These are phyloP conservation scores for Brachypalpus laphriformis DNA, from an alignment of 2,888 invertebrate species.

Conservation along the genomic window DNA sequence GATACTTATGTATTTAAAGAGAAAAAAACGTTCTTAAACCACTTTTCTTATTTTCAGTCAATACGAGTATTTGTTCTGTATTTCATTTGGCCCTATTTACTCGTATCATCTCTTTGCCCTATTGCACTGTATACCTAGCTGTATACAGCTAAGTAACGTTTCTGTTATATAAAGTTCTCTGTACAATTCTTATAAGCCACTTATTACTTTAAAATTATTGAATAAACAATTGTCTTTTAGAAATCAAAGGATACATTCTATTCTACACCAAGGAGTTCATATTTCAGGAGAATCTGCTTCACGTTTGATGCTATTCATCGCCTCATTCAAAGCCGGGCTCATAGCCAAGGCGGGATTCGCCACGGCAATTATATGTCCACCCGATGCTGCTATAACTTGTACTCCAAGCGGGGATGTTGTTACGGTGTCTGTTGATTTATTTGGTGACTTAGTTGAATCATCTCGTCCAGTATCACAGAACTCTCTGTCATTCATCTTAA, in stretches of 20 bases:
- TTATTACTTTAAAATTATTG: neutral
- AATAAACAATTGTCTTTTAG: no score
- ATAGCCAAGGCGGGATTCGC: constrained; percentile 92
- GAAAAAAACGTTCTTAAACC: no score
- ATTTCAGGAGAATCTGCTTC: constrained; percentile 80
- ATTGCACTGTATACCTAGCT: constrained; percentile 50
- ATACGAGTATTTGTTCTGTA: constrained; percentile 17
- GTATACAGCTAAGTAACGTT: neutral
- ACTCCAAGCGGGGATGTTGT: constrained; percentile 82
- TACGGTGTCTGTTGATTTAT: constrained; percentile 49
- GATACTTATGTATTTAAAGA: neutral
- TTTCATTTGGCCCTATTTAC: neutral
- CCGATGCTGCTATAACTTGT: constrained; percentile 92
- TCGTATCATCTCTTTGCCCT: constrained; percentile 16
- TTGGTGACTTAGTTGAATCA: constrained; percentile 68
- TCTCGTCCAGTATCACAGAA: constrained; percentile 53
- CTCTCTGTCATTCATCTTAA: constrained; percentile 77
- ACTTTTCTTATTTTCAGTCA: constrained; percentile 31
- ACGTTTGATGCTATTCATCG: constrained; percentile 79
- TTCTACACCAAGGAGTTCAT: constrained; percentile 55
- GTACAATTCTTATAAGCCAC: constrained; percentile 17
- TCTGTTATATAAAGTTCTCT: neutral
- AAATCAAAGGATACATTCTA: no score
- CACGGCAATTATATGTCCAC: constrained; percentile 94
- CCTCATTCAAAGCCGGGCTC: constrained; percentile 83